Conservation (phyloP, 92 coral and sea anemone species). For the Phenganax stokvisi region DNA sequence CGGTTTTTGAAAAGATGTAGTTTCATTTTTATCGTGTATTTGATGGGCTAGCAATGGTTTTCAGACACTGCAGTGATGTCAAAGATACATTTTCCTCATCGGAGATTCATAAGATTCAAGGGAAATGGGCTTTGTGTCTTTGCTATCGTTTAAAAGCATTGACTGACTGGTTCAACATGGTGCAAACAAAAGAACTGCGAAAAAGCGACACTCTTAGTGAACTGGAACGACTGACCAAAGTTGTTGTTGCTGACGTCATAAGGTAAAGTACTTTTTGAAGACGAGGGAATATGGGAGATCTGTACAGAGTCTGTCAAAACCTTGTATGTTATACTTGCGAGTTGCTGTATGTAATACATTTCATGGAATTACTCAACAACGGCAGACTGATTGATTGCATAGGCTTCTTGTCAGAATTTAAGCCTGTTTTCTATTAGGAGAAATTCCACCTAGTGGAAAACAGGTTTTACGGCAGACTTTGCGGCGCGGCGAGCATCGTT, state of each 20-base stretch:
- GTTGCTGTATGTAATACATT: too few relatives aligned
- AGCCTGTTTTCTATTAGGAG: too few relatives aligned
- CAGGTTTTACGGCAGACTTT: too few relatives aligned
- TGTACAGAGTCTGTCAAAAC: too few relatives aligned
- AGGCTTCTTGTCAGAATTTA: too few relatives aligned
- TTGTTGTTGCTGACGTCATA: slow-evolving; percentile 4
- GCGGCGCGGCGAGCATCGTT: too few relatives aligned
- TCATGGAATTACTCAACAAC: too few relatives aligned
- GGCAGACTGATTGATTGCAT: too few relatives aligned
- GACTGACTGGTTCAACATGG: background rate
- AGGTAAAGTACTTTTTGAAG: slow-evolving; percentile 3
- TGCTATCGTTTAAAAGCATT: slow-evolving; percentile 27
- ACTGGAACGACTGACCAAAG: slow-evolving; percentile 13
- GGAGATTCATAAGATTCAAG: slow-evolving; percentile 64
- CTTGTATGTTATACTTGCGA: too few relatives aligned
- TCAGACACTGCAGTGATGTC: slow-evolving; percentile 71
- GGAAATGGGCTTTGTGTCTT: slow-evolving; percentile 61
- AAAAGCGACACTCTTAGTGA: background rate
- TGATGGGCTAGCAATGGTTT: background rate
- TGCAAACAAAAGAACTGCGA: background rate
- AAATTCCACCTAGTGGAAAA: too few relatives aligned
- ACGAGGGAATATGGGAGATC: too few relatives aligned
- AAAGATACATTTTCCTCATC: slow-evolving; percentile 74
- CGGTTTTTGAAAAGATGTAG: background rate
- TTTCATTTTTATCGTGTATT: background rate